Evolutionary conservation across 2,113 vertebrate species (phyloP).

Genomic region (Ranitomeya variabilis): DNA sequence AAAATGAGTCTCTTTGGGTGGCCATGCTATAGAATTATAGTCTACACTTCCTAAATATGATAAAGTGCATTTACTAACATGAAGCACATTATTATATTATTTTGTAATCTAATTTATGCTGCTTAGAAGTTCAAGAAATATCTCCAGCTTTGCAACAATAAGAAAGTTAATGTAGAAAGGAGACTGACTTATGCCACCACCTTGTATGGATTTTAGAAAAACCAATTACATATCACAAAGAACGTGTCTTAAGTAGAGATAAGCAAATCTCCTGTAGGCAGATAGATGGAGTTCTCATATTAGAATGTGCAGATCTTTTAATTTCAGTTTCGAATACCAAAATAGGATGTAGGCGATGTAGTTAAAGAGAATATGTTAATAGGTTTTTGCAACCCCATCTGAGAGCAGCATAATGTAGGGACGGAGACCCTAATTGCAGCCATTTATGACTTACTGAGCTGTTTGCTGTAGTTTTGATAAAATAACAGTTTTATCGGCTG

Average conservation of each 20-base stretch:
- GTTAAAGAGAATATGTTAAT: too few relatives aligned
- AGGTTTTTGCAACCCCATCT: too few relatives aligned
- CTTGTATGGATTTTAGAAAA: constrained; percentile 5
- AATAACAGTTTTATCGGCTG: too few relatives aligned
- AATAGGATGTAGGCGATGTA: background rate
- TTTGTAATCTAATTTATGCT: background rate
- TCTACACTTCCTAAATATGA: background rate
- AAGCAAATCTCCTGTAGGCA: constrained; percentile 20
- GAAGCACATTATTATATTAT: background rate
- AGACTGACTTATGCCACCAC: background rate
- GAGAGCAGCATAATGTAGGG: too few relatives aligned
- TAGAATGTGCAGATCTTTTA: background rate
- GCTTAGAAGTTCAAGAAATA: background rate
- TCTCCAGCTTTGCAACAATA: background rate
- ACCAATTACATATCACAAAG: constrained; percentile 17
- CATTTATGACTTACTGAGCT: too few relatives aligned
- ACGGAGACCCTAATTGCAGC: too few relatives aligned
- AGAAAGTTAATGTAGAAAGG: background rate
- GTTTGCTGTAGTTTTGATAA: too few relatives aligned
- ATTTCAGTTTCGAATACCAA: background rate
- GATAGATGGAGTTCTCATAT: background rate
- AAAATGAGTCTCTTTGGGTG: background rate
- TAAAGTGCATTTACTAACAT: background rate
- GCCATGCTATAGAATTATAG: background rate
- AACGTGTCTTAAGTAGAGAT: constrained; percentile 1